These are phyloP conservation scores for Euthynnus affinis DNA, from an alignment of 2,797 vertebrate species.

Conservation along the genomic window DNA sequence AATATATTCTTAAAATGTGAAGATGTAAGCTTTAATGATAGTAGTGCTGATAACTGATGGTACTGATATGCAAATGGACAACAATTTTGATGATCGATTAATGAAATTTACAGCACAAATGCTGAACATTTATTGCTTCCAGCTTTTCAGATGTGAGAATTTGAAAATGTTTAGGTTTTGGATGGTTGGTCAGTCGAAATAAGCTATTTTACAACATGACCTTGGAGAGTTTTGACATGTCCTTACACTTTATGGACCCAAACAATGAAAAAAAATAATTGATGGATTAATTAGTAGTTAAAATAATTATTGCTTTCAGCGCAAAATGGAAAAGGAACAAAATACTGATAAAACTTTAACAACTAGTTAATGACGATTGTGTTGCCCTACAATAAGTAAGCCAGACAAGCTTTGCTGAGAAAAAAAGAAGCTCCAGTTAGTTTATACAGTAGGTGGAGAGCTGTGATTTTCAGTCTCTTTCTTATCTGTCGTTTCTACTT, in stretches of 20 bases:
- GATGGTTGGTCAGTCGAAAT: neutral
- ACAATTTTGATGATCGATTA: neutral
- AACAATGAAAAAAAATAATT: neutral
- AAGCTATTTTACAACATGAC: neutral
- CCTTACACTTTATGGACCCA: neutral
- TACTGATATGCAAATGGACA: neutral
- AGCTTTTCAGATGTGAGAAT: neutral
- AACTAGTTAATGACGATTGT: neutral
- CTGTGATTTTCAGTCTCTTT: constrained; percentile 50
- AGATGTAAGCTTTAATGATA: constrained; percentile 5
- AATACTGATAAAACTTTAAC: too few species aligned
- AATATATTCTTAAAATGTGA: neutral
- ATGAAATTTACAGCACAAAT: neutral
- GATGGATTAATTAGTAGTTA: neutral
- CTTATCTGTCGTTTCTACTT: constrained; percentile 67
- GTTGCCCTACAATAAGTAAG: neutral
- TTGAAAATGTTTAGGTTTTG: neutral
- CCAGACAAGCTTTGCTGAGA: neutral
- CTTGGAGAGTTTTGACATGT: neutral
- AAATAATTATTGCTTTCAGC: too few species aligned
- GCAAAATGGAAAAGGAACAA: too few species aligned
- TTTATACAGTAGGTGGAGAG: constrained; percentile 24
- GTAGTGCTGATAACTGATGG: neutral
- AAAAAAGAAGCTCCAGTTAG: neutral
- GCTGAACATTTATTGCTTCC: too few species aligned